These are phyloP conservation scores for Phallusia fumigata DNA, from an alignment of 23 tunicate genomes.

Conservation along the genomic window DNA sequence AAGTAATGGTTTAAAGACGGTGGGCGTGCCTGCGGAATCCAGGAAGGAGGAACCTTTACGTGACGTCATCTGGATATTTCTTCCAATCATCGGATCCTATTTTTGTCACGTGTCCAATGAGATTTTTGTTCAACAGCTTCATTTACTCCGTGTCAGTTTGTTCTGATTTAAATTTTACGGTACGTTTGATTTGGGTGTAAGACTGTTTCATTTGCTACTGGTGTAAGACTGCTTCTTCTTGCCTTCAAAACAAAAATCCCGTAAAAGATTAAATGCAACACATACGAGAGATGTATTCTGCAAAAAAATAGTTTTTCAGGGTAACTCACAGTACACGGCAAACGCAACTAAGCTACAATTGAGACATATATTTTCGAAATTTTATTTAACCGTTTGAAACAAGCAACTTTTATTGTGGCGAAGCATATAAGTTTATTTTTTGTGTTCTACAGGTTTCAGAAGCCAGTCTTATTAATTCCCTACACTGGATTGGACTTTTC, in stretches of 20 bases:
- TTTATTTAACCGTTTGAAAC: too few relatives aligned
- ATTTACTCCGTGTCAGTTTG: constrained; percentile 35
- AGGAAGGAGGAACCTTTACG: constrained; percentile 32
- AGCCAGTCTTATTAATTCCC: constrained; percentile 15
- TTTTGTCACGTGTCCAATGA: constrained; percentile 32
- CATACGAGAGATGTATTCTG: too few relatives aligned
- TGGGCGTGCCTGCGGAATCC: neutral
- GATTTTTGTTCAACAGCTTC: constrained; percentile 10
- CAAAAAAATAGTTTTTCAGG: too few relatives aligned
- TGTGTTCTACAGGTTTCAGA: constrained; percentile 3
- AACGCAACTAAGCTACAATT: too few relatives aligned
- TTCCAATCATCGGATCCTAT: constrained; percentile 3
- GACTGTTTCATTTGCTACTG: too few relatives aligned
- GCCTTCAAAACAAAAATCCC: too few relatives aligned
- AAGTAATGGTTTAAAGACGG: neutral
- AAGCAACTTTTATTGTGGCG: too few relatives aligned
- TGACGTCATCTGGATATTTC: constrained; percentile 17
- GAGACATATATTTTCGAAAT: too few relatives aligned
- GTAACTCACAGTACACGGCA: too few relatives aligned
- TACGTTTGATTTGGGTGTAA: neutral
- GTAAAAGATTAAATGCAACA: too few relatives aligned
- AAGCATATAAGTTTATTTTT: too few relatives aligned
- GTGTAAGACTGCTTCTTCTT: too few relatives aligned
- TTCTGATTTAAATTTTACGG: constrained; percentile 27
- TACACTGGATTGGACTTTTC: constrained; percentile 25